These are phyloP conservation scores for Synaphobranchus kaupii DNA, from an alignment of 2,797 vertebrate genomes.

Conservation along the genomic window DNA sequence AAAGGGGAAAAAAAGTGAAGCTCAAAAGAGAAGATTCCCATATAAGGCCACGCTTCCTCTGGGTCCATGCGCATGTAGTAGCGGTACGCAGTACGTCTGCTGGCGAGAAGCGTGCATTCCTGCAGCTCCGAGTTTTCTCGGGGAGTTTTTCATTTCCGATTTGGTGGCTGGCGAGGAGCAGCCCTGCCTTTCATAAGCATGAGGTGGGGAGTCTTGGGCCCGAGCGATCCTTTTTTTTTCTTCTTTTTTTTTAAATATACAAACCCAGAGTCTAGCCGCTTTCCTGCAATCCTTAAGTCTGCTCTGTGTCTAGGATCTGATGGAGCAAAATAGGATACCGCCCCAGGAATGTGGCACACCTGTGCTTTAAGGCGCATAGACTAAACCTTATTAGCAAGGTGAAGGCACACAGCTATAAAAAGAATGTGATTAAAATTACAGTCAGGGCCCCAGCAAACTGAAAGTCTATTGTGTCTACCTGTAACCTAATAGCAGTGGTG, in stretches of 20 bases:
- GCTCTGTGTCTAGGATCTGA: slow-evolving; percentile 82
- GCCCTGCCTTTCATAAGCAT: slow-evolving; percentile 88
- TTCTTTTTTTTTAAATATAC: slow-evolving; percentile 85
- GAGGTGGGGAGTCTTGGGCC: slow-evolving; percentile 80
- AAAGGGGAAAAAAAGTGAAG: slow-evolving; percentile 51
- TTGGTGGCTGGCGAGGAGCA: slow-evolving; percentile 84
- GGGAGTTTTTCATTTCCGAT: slow-evolving; percentile 96
- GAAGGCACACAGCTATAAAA: slow-evolving; percentile 56
- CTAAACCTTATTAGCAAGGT: slow-evolving; percentile 73
- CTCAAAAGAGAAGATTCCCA: slow-evolving; percentile 76
- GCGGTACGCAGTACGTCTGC: slow-evolving; percentile 81
- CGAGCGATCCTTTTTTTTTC: slow-evolving; percentile 81
- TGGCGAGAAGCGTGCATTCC: slow-evolving; percentile 87
- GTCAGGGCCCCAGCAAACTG: slow-evolving; percentile 10
- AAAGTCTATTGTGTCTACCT: slow-evolving; percentile 28
- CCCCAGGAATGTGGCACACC: slow-evolving; percentile 79
- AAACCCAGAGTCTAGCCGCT: slow-evolving; percentile 91
- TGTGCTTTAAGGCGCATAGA: slow-evolving; percentile 76
- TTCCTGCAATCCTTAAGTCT: slow-evolving; percentile 86
- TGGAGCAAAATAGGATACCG: slow-evolving; percentile 78
- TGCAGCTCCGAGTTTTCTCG: slow-evolving; percentile 81
- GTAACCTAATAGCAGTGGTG: slow-evolving; percentile 19
- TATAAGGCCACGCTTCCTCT: slow-evolving; percentile 91
- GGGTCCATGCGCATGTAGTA: slow-evolving; percentile 74
- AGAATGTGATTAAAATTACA: slow-evolving; percentile 39